phyloP scores from a whole-genome alignment of 2,797 vertebrate genomes.

The Lophius americanus region DNA sequence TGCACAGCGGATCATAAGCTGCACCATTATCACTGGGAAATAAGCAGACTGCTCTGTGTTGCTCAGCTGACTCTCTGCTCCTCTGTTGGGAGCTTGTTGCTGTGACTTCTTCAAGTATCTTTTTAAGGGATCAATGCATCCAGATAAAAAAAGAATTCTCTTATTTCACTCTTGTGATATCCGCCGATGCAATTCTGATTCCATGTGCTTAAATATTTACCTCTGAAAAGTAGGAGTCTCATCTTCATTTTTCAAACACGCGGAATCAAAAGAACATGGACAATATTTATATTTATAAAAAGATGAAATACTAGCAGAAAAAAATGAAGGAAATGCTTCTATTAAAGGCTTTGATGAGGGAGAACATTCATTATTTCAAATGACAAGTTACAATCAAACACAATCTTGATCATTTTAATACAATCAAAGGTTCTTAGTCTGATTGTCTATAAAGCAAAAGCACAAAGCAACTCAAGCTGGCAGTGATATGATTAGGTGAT shows the following conservation, averaged over 20 bases:
- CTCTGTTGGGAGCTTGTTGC: constrained; percentile 3
- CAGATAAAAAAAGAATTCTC: constrained; percentile 12
- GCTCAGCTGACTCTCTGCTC: constrained; percentile 35
- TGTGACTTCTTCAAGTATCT: constrained; percentile 17
- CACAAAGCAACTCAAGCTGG: background rate
- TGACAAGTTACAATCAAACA: background rate
- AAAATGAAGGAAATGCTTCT: background rate
- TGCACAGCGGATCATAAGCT: constrained; percentile 46
- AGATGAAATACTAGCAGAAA: background rate
- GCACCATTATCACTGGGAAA: constrained; percentile 49
- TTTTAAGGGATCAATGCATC: constrained; percentile 30
- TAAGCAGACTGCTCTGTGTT: constrained; percentile 27
- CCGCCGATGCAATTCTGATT: background rate
- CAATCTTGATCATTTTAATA: too few species aligned
- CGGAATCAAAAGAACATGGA: background rate
- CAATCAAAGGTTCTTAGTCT: too few species aligned
- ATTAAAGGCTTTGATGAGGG: background rate
- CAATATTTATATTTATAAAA: background rate
- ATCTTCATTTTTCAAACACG: background rate
- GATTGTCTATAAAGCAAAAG: too few species aligned
- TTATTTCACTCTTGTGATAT: constrained; percentile 5
- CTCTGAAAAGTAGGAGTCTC: background rate
- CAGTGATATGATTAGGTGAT: background rate
- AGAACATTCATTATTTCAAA: background rate
- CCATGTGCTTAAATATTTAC: background rate